Evolutionary conservation across 2,113 vertebrate genomes (phyloP), one percentile per base, ranked within the genome.

Genomic region (Puffinus mauretanicus): DNA sequence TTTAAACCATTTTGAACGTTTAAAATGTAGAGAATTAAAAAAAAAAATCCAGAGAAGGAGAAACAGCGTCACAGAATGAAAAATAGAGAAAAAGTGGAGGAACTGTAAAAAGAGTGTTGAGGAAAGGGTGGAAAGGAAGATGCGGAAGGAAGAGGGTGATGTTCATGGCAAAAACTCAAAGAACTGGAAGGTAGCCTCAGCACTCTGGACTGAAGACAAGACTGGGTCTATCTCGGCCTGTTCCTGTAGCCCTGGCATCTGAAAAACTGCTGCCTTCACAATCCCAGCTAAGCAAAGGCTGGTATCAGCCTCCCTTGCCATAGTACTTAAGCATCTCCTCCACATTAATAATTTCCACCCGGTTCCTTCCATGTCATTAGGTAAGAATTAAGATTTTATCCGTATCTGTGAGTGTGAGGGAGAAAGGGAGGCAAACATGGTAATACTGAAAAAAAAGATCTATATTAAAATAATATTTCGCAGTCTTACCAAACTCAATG

Each of bases 401-500:
- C 0, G 0, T 60, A 52, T 58, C 19, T 65, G 15, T 86, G 25
- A 66, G 51, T 10, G 2, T 57, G 29, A 93, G 17, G 19, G 29
- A 70, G 32, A 62, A 70, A 72, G 10, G 14, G 32, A 75, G 27
- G 11, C 8, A 73, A 92, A 54, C 5, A 19, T 3, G 1, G 3
- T 71, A 92, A 70, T 40, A 29, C 4, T 7, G 6, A 3, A 16
- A 16, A 81, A 71, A 38, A 24, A n/a, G 6, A 58, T 11, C 42
- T 26, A 6, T 40, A 18, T 81, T 27, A 51, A 67, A 57, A 32
- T 32, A 78, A 1, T 27, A n/a, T 34, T 83, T 47, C 6, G 4
- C 12, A 25, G 10, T 36, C 94, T 97, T 95, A 98, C 98, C 97
- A 20, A 98, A 96, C 14, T 90, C 80, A 1, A 83, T 58, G 13